phyloP scores from a whole-genome alignment of 92 coral and sea anemone genomes.

The Palythoa caribaeorum region DNA sequence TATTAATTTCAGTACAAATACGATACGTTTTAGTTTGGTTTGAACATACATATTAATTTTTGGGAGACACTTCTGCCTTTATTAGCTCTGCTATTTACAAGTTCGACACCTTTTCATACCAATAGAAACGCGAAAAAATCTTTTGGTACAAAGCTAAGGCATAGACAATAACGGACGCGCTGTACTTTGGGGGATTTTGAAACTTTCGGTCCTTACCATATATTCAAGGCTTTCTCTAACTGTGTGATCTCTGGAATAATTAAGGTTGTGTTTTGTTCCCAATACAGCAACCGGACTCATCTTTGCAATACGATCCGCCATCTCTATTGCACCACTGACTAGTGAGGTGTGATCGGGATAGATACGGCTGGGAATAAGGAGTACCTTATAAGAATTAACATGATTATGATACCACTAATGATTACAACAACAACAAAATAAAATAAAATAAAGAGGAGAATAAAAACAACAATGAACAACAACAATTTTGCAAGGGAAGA shows the following conservation, averaged over 20 bases:
- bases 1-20: too few species aligned
- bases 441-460: too few species aligned
- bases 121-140: too few species aligned
- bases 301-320: slow-evolving; percentile 87
- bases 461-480: too few species aligned
- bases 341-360: slow-evolving; percentile 80
- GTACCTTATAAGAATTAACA: not conserved
- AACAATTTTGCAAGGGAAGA: too few species aligned
- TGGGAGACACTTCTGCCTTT: too few species aligned
- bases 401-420: not conserved
- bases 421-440: too few species aligned
- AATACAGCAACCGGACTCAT: slow-evolving; percentile 94
- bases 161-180: not conserved
- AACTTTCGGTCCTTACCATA: slow-evolving; percentile 62
- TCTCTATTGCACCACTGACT: slow-evolving; percentile 77
- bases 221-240: slow-evolving; percentile 86
- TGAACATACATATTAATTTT: too few species aligned
- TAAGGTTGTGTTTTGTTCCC: slow-evolving; percentile 95
- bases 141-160: too few species aligned
- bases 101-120: too few species aligned
- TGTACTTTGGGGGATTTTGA: not conserved
- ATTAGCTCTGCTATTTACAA: too few species aligned
- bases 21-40: too few species aligned
- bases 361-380: slow-evolving; percentile 66
- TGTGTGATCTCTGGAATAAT: slow-evolving; percentile 92